These are phyloP conservation scores for Parauchenoglanis punctatus DNA, from an alignment of 2,797 vertebrate species.

Conservation along the genomic window DNA sequence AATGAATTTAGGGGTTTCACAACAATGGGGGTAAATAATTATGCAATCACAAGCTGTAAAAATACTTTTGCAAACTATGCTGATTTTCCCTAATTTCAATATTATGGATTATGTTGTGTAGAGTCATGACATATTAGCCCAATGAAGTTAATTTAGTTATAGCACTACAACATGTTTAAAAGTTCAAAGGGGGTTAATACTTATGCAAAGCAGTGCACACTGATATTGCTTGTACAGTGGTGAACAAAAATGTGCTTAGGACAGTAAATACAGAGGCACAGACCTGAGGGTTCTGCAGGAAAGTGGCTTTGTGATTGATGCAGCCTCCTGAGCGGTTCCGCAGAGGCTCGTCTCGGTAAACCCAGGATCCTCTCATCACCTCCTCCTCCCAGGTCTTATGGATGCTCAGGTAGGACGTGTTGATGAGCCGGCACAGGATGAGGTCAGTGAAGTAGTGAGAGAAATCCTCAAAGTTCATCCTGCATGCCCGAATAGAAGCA, in stretches of 20 bases:
- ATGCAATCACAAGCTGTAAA: not conserved
- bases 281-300: conserved; percentile 95
- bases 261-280: not conserved
- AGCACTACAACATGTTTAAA: not conserved
- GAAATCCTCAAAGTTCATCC: conserved; percentile 93
- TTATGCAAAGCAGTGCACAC: not conserved
- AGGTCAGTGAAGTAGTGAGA: conserved; percentile 89
- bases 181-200: not conserved
- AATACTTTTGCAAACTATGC: not conserved
- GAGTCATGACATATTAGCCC: not conserved
- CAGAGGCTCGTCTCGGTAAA: conserved; percentile 75
- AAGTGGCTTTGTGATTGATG: conserved; percentile 86
- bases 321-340: conserved; percentile 89
- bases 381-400: conserved; percentile 98
- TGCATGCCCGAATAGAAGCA: conserved; percentile 48
- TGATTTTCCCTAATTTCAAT: not conserved
- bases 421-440: conserved; percentile 93
- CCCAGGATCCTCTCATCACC: conserved; percentile 80
- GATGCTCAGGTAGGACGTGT: conserved; percentile 92
- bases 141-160: not conserved
- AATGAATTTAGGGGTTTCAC: not conserved
- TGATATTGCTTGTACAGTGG: not conserved
- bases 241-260: not conserved
- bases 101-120: not conserved
- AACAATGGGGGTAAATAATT: not conserved